phyloP scores from a whole-genome alignment of 92 coral and sea anemone genomes.

The Actinostola sp. region DNA sequence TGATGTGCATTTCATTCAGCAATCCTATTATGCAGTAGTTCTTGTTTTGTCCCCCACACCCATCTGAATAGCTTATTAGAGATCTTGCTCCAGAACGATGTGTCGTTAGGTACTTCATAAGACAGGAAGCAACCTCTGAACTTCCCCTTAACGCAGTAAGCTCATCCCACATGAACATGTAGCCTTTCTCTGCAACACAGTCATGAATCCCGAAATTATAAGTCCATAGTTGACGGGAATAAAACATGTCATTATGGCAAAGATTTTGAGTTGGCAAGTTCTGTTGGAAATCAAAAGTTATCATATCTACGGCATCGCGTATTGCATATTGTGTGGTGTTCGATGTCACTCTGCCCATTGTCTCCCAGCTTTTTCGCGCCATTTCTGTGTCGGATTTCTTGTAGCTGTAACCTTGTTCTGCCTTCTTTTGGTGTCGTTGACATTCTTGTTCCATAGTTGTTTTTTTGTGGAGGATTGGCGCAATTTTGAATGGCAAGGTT shows the following conservation, averaged over 20 bases:
- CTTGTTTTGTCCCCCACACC: constrained; percentile 47
- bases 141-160: constrained; percentile 26
- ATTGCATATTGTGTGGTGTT: no score
- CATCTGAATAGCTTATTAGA: constrained; percentile 24
- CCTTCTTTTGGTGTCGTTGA: constrained; percentile 5
- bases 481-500: no score
- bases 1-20: neutral
- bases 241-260: no score
- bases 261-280: constrained; percentile 40
- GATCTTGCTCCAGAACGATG: constrained; percentile 1
- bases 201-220: constrained; percentile 38
- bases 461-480: no score
- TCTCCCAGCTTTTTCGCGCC: no score
- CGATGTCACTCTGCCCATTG: no score
- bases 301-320: constrained; percentile 44
- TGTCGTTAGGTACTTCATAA: constrained; percentile 5
- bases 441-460: neutral
- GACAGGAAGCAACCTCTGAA: constrained; percentile 32
- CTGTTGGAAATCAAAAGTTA: constrained; percentile 32
- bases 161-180: constrained; percentile 47
- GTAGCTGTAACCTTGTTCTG: neutral
- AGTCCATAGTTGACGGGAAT: constrained; percentile 46
- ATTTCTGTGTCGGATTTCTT: neutral
- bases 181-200: constrained; percentile 31
- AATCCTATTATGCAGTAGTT: neutral